Conservation (phyloP, 2,113 vertebrate species). For the Corythornis vintsioides region DNA sequence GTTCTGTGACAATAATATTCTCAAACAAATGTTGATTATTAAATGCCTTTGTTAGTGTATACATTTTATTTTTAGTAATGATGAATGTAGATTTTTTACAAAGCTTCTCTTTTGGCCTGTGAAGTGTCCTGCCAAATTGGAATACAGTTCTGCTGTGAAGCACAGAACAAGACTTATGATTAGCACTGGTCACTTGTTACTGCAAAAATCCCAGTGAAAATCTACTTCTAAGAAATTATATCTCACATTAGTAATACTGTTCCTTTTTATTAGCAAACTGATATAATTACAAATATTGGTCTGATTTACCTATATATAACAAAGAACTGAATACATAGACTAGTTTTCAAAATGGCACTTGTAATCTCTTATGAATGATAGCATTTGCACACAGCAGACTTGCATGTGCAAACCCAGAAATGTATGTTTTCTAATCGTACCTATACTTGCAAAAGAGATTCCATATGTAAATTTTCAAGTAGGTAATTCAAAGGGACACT, state of each 20-base stretch:
- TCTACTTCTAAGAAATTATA: not conserved
- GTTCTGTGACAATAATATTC: constrained; percentile 24
- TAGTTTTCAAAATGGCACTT: not conserved
- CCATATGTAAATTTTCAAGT: not conserved
- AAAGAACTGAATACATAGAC: not conserved
- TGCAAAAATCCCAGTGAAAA: not conserved
- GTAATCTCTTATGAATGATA: not conserved
- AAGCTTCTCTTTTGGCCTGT: not conserved
- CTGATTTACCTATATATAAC: not conserved
- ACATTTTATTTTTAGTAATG: constrained; percentile 46
- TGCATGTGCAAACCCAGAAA: not conserved
- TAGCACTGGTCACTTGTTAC: not conserved
- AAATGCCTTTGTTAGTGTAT: constrained; percentile 9
- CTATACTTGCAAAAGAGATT: not conserved
- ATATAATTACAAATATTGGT: not conserved
- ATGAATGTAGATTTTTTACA: not conserved
- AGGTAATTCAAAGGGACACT: not conserved
- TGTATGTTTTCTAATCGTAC: not conserved
- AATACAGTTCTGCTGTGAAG: not conserved
- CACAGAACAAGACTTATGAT: not conserved
- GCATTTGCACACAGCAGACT: not conserved
- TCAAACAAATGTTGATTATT: not conserved
- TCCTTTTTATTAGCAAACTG: not conserved
- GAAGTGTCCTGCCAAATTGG: not conserved
- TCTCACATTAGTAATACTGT: not conserved